These are phyloP conservation scores for Phenganax marumi DNA, from an alignment of 92 coral and sea anemone genomes.

Conservation along the genomic window DNA sequence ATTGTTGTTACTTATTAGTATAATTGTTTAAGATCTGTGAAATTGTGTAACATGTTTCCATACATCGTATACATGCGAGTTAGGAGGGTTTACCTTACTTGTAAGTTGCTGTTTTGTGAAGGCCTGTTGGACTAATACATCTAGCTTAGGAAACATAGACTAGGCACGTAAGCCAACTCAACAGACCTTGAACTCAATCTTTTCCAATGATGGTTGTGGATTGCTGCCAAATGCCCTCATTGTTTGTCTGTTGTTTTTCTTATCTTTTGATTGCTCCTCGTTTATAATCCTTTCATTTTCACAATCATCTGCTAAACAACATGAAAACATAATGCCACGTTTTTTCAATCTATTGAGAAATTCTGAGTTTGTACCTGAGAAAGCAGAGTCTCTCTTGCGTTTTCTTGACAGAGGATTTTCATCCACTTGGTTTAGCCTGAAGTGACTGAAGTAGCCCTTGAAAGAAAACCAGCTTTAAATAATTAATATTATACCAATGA, in stretches of 20 bases:
- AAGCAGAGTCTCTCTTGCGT: constrained; percentile 53
- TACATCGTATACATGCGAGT: background rate
- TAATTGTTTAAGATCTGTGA: too few species aligned
- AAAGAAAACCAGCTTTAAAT: background rate
- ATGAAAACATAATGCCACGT: background rate
- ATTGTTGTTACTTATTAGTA: background rate
- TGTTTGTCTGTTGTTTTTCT: constrained; percentile 50
- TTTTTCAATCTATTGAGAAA: background rate
- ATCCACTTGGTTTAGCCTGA: constrained; percentile 64
- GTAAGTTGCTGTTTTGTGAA: background rate
- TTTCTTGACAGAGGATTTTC: constrained; percentile 69
- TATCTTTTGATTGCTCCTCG: constrained; percentile 62
- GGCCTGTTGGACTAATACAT: background rate
- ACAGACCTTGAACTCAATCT: constrained; percentile 77
- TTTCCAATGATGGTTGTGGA: constrained; percentile 78
- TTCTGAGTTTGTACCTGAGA: constrained; percentile 42
- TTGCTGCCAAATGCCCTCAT: constrained; percentile 73
- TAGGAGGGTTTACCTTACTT: too few species aligned
- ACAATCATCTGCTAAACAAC: constrained; percentile 11
- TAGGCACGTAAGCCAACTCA: too few species aligned
- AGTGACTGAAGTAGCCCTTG: constrained; percentile 74
- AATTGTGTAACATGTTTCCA: too few species aligned
- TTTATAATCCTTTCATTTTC: constrained; percentile 11
- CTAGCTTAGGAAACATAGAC: background rate
- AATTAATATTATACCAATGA: background rate